Evolutionary conservation across 2,888 invertebrate genomes (phyloP), one percentile per base, ranked within the genome.

Genomic region (Pelosia muscerda): DNA sequence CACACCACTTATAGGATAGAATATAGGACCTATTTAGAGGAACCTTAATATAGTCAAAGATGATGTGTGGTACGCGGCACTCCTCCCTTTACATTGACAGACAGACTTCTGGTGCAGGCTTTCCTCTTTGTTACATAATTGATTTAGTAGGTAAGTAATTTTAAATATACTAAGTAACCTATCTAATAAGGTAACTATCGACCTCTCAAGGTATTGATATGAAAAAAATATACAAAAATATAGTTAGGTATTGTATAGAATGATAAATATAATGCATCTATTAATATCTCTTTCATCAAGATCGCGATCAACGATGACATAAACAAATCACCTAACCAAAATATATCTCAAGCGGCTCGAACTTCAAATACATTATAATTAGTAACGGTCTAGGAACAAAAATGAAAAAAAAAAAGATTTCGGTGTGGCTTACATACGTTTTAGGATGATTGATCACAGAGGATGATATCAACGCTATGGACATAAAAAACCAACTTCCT

Each of bases 361-460:
- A 71, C 66, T 76, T 77, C 76, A 74, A 80, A 80, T 72, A 81
- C 67, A 57, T 72, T 70, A 80, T 83, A 83, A 88, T 89, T 88
- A 86, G 86, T 86, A 87, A 87, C 87, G 89, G 87, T 85, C 58
- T 80, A 81, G 81, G 80, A 86, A 87, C 84, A 88, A 86, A 87
- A 54, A 72, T 13, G 76, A 78, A 74, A n/a, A 49, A 75, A 73
- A 68, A 42, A 38, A 59, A 68, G 26, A 22, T 55, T 68, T 70
- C 69, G 57, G 66, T 69, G 60, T 69, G 67, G 60, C 72, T 81
- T 74, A 77, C 75, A 81, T 71, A 81, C 78, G 79, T 77, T 84
- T 87, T 87, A 86, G 82, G 82, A 92, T 93, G 93, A 93, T 93
- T 92, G 92, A 93, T 93, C 71, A 68, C 82, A 83, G 82, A 74